phyloP scores from a whole-genome alignment of 2,888 invertebrate species.

The Sipha maydis region DNA sequence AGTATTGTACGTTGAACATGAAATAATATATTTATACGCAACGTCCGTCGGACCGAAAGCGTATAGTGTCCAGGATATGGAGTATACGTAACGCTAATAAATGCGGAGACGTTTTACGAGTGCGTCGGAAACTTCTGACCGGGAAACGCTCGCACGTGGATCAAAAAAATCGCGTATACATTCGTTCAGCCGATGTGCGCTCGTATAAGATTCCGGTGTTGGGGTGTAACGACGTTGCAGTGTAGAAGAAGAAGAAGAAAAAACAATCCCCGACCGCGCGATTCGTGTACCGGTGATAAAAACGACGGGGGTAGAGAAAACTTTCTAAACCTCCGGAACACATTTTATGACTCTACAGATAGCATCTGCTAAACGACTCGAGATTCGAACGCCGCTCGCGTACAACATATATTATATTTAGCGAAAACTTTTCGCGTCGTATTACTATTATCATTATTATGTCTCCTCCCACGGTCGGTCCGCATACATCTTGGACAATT shows the following conservation, averaged over 20 bases:
- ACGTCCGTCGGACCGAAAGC: no score
- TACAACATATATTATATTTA: not conserved
- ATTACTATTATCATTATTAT: not conserved
- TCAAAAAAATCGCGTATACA: no score
- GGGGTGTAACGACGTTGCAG: not conserved
- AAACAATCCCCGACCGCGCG: not conserved
- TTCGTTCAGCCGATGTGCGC: not conserved
- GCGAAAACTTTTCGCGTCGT: constrained; percentile 8
- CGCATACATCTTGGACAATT: no score
- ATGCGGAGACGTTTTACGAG: no score
- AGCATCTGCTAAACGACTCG: constrained; percentile 38
- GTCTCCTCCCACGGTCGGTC: not conserved
- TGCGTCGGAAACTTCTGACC: no score
- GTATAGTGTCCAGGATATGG: no score
- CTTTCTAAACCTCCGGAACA: constrained; percentile 28
- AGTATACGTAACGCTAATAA: no score
- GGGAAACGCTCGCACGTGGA: no score
- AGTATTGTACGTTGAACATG: no score
- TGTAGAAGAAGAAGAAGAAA: not conserved
- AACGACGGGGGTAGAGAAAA: not conserved
- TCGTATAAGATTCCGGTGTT: not conserved
- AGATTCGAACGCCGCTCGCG: constrained; percentile 25
- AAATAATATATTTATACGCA: no score
- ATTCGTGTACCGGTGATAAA: constrained; percentile 6
- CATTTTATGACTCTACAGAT: constrained; percentile 20